phyloP scores from a whole-genome alignment of 2,888 invertebrate genomes.

The Odontothrips loti region DNA sequence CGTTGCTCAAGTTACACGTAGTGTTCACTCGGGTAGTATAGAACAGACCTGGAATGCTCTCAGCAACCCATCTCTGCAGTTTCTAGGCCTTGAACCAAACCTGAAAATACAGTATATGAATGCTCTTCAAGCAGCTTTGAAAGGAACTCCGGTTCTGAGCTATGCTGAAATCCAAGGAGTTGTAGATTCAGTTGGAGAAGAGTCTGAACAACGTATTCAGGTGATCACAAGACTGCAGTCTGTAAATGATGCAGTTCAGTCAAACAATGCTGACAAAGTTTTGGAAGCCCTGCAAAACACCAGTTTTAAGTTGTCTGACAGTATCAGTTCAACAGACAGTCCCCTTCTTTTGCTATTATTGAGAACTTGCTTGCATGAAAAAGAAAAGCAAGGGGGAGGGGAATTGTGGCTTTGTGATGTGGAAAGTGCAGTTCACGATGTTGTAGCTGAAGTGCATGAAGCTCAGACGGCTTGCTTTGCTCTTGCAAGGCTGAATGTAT shows the following conservation, averaged over 20 bases:
- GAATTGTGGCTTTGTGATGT: conserved; percentile 60
- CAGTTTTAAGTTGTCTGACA: neutral
- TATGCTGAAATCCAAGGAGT: conserved; percentile 3
- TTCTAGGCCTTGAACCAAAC: conserved; percentile 29
- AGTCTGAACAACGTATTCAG: neutral
- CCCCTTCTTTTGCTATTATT: conserved; percentile 54
- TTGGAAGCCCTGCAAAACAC: conserved; percentile 7
- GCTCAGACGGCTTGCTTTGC: conserved; percentile 42
- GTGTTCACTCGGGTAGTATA: conserved; percentile 58
- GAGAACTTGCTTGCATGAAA: conserved; percentile 51
- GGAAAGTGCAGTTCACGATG: conserved; percentile 50
- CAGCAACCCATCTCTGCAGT: conserved; percentile 44
- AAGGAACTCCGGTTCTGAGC: neutral
- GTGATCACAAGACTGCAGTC: neutral
- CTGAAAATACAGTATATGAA: conserved; percentile 50
- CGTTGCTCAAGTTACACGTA: conserved; percentile 60
- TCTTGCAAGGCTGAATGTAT: conserved; percentile 49
- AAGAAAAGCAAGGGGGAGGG: conserved; percentile 49
- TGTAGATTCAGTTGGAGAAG: neutral
- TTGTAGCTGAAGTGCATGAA: conserved; percentile 48
- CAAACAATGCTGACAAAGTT: neutral
- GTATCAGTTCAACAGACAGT: conserved; percentile 42
- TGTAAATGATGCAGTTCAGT: neutral
- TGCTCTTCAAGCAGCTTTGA: conserved; percentile 38
- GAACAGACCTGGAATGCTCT: conserved; percentile 55